phyloP scores from a whole-genome alignment of 2,113 vertebrate species.

The Ciconia maguari region DNA sequence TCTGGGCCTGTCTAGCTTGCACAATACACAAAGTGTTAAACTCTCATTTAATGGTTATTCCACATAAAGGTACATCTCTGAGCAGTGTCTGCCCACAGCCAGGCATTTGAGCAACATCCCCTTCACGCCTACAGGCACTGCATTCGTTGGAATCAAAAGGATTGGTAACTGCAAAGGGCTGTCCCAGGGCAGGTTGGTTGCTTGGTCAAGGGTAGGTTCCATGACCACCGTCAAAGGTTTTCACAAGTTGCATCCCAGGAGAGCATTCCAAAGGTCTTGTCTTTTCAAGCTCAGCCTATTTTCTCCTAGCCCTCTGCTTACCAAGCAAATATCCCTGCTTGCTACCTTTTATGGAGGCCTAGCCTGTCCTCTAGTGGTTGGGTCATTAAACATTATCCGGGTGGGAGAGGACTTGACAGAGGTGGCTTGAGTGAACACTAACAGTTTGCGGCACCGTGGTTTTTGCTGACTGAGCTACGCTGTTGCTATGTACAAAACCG shows the following conservation, averaged over 20 bases:
- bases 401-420: not conserved
- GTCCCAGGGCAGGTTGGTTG: not conserved
- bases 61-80: not conserved
- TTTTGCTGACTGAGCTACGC: not conserved
- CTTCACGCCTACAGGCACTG: not conserved
- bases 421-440: not conserved
- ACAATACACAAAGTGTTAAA: not conserved
- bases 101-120: not conserved
- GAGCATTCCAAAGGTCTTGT: not conserved
- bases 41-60: not conserved
- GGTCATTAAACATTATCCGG: not conserved
- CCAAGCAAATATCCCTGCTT: not conserved
- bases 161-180: not conserved
- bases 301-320: not conserved
- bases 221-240: accelerated
- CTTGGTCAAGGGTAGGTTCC: not conserved
- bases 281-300: not conserved
- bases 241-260: no score
- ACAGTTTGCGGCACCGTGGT: not conserved
- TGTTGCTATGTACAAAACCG: not conserved
- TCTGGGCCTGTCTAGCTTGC: not conserved
- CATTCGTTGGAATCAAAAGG: not conserved
- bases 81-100: not conserved
- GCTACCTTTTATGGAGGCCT: not conserved
- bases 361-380: not conserved